Conservation (phyloP, 2,113 vertebrate species). For the Elachura formosa region DNA sequence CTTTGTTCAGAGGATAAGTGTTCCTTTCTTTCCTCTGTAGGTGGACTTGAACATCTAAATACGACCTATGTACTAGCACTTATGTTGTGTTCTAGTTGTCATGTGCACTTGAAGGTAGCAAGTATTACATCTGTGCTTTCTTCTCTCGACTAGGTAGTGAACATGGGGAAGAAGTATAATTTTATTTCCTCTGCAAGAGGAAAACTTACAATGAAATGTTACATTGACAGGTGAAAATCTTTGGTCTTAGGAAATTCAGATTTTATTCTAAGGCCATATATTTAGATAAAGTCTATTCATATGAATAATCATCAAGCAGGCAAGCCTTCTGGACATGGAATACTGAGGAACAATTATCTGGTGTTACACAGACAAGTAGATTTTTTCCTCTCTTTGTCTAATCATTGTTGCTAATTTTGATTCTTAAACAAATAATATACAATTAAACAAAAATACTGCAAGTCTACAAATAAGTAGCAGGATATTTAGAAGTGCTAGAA, state of each 20-base stretch:
- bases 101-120: conserved; percentile 64
- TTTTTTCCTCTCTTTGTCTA: conserved; percentile 54
- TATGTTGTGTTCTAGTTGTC: conserved; percentile 60
- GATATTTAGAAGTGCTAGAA: neutral
- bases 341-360: conserved; percentile 54
- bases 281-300: conserved; percentile 63
- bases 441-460: conserved; percentile 59
- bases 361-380: conserved; percentile 21
- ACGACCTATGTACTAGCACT: neutral
- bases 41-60: conserved; percentile 53
- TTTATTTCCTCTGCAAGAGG: neutral
- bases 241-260: conserved; percentile 58
- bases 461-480: neutral
- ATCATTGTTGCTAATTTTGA: conserved; percentile 30
- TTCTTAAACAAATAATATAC: conserved; percentile 59
- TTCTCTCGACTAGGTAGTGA: conserved; percentile 57
- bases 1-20: conserved; percentile 53
- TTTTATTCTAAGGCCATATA: conserved; percentile 37
- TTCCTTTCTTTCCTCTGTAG: conserved; percentile 55
- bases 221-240: conserved; percentile 49
- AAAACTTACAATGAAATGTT: neutral
- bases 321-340: conserved; percentile 52
- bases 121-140: conserved; percentile 57
- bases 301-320: conserved; percentile 28
- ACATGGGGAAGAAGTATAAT: conserved; percentile 58